Conservation (phyloP, 2,888 invertebrate genomes). For the Stratiomys singularior region DNA sequence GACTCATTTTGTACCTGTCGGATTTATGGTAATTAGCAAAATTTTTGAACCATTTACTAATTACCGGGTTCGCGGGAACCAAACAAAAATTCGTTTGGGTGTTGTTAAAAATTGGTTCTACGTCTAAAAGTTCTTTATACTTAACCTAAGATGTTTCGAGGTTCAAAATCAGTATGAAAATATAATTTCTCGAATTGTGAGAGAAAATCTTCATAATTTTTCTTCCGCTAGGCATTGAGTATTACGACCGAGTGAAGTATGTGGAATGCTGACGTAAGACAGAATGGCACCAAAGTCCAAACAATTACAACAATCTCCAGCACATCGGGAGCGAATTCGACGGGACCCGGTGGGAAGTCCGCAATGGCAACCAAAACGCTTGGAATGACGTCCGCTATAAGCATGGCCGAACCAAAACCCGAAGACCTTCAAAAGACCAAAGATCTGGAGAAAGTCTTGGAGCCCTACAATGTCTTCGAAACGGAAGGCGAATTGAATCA, state of each 20-base stretch:
- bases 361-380: constrained; percentile 58
- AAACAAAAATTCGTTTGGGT: too few species aligned
- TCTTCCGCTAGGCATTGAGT: not conserved
- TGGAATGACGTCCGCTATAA: constrained; percentile 96
- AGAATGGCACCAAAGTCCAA: constrained; percentile 58
- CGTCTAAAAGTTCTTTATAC: not conserved
- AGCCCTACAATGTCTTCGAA: constrained; percentile 90
- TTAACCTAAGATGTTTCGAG: not conserved
- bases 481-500: constrained; percentile 90
- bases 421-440: constrained; percentile 76
- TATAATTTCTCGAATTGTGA: not conserved
- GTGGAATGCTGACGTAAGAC: constrained; percentile 64
- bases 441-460: constrained; percentile 78
- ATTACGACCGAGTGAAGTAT: constrained; percentile 54
- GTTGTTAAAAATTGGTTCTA: too few species aligned
- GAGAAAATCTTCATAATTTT: not conserved
- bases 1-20: too few species aligned
- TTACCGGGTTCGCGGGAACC: too few species aligned
- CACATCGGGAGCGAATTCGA: constrained; percentile 37
- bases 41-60: too few species aligned
- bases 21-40: too few species aligned
- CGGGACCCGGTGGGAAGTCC: not conserved
- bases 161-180: not conserved
- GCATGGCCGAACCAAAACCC: constrained; percentile 81
- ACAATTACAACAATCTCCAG: not conserved